Percentiles rank a stretch among this genome's conserved stretches.
These are phyloP conservation scores for Corythornis vintsioides DNA, from an alignment of 2,113 vertebrate species.

Conservation along the genomic window DNA sequence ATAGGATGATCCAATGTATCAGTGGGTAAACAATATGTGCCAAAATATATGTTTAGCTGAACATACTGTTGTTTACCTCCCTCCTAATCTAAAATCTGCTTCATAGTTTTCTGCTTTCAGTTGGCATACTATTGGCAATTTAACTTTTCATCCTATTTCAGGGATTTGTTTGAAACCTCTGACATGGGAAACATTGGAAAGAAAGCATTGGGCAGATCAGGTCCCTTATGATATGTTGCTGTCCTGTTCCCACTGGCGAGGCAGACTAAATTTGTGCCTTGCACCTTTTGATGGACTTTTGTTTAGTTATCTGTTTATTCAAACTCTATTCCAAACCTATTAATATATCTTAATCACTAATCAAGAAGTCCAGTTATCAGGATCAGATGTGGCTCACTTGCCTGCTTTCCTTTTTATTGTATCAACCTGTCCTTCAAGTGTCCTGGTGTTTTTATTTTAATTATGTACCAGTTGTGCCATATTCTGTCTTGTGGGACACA, in stretches of 20 bases:
- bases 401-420: neutral
- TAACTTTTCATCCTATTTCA: neutral
- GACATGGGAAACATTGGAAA: neutral
- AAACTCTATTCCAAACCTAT: neutral
- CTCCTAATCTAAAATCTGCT: neutral
- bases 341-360: neutral
- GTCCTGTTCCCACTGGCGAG: neutral
- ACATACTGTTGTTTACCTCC: neutral
- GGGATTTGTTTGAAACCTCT: neutral
- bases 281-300: neutral
- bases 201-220: neutral
- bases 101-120: neutral
- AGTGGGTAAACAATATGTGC: neutral
- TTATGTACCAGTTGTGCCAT: neutral
- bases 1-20: neutral
- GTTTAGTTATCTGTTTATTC: neutral
- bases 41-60: neutral
- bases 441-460: conserved; percentile 27
- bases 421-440: neutral
- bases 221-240: neutral
- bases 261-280: neutral
- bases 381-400: neutral
- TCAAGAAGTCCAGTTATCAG: neutral
- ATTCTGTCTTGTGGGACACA: conserved; percentile 18
- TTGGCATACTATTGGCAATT: neutral